phyloP scores from a whole-genome alignment of 2,888 invertebrate species.

The Pyrrhia umbra region DNA sequence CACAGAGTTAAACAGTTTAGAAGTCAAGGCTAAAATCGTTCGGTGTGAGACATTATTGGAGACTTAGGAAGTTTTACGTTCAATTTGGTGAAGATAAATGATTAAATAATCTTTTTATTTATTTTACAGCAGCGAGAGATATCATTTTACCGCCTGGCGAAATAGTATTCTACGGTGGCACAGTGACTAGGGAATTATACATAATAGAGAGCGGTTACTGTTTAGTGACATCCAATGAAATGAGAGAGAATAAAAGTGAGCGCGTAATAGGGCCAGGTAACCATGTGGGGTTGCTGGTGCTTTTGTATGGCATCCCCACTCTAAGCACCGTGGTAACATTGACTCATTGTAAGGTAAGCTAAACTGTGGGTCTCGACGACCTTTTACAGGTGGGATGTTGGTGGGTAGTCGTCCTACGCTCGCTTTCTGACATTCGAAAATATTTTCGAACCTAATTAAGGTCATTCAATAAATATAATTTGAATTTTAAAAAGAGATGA shows the following conservation, averaged over 20 bases:
- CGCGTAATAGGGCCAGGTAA: slow-evolving; percentile 84
- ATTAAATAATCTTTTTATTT: background rate
- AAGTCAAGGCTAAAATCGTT: slow-evolving; percentile 36
- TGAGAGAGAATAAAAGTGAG: slow-evolving; percentile 76
- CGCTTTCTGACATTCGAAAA: slow-evolving; percentile 27
- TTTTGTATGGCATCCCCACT: slow-evolving; percentile 87
- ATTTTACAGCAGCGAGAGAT: slow-evolving; percentile 79
- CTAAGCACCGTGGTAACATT: slow-evolving; percentile 85
- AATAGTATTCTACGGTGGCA: slow-evolving; percentile 88
- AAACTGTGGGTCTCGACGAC: slow-evolving; percentile 1
- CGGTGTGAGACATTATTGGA: background rate
- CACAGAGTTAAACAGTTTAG: slow-evolving; percentile 17
- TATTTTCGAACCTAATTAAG: slow-evolving; percentile 37
- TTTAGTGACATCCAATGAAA: slow-evolving; percentile 77
- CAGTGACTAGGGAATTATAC: slow-evolving; percentile 87
- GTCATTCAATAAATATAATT: slow-evolving; percentile 15
- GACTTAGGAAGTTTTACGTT: background rate
- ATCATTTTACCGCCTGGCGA: slow-evolving; percentile 88
- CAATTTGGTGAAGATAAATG: background rate
- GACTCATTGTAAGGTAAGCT: slow-evolving; percentile 87
- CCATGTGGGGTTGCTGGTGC: slow-evolving; percentile 84
- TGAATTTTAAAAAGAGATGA: slow-evolving; percentile 20
- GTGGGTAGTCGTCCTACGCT: slow-evolving; percentile 48
- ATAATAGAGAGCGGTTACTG: slow-evolving; percentile 89
- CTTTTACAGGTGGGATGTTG: slow-evolving; percentile 36